Base-by-base conservation (phyloP, 2,888 invertebrate species). In the Sceliomorpha sp. region DNA sequence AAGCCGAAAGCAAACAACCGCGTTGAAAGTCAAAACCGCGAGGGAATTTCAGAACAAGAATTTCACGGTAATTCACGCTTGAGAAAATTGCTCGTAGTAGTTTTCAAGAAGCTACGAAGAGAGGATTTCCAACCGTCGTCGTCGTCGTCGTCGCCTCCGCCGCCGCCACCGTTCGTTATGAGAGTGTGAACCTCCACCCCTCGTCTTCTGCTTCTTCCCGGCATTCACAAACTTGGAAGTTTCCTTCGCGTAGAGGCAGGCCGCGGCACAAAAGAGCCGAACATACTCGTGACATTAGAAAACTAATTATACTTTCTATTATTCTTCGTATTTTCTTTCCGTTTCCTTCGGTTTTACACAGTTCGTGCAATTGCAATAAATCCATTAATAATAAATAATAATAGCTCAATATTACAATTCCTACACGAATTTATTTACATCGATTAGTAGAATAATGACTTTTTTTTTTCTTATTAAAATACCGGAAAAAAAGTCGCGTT, bases 11-110 rank as follows among this genome's bases (percentile, higher is more conserved):
- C 56, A 66, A 69, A 59, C 59, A 64, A 34, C 51, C 44, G 56
- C 37, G 53, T 20, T 53, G 59, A 69, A 69, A 69, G 64, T 68
- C 70, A 67, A 68, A 73, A 67, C 64, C 62, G 63, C 71, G 62
- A 47, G 63, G 55, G 34, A 70, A 59, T 58, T 59, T 64, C 50
- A 20, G 32, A 48, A 39, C 55, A 47, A 55, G 64, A 70, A 64
- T 64, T 70, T 55, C 64, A 55, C 48, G 55, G 59, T 64, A 55
- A 70, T 70, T 70, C 64, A 64, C 64, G 70, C 45, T 70, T 64
- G 44, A 64, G 64, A 59, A 70, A 64, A 64, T 64, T 48, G 56
- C 48, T 42, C 15, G 27, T 40, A 27, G 56, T 47, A 40, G 56
- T 62, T 68, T 62, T 32, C 31, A 48, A 60, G 60, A 17, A 50